Evolutionary conservation across 2,797 vertebrate species (phyloP).

Genomic region (Crenichthys baileyi): DNA sequence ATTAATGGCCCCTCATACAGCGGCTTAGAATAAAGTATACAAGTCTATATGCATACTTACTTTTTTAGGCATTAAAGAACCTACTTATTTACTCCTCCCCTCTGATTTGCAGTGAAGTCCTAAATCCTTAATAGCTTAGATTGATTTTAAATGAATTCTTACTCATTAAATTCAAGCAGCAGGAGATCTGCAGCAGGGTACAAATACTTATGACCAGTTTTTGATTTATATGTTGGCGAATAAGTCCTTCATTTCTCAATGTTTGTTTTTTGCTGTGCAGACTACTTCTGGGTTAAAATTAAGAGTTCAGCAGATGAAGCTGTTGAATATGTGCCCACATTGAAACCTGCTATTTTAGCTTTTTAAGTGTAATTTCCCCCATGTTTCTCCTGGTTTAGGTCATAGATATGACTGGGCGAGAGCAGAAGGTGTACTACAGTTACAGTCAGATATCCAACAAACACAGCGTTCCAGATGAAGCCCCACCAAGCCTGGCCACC

Average conservation of each 20-base stretch:
- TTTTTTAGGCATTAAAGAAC: neutral
- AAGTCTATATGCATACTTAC: neutral
- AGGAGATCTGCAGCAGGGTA: neutral
- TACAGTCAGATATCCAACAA: constrained; percentile 98
- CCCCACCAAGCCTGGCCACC: constrained; percentile 72
- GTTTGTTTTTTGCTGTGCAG: neutral
- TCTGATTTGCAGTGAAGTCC: neutral
- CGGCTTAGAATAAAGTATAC: neutral
- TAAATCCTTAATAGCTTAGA: neutral
- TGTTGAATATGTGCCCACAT: neutral
- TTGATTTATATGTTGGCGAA: neutral
- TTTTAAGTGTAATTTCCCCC: constrained; percentile 1
- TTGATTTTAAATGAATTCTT: neutral
- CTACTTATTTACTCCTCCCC: neutral
- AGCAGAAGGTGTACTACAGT: constrained; percentile 97
- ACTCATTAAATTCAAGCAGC: neutral
- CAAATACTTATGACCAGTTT: neutral
- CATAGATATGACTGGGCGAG: constrained; percentile 97
- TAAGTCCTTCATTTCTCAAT: neutral
- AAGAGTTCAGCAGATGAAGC: neutral
- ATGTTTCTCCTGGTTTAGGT: constrained; percentile 80
- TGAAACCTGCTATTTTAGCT: neutral
- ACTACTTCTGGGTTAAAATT: neutral
- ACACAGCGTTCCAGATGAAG: constrained; percentile 92
- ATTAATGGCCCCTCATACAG: neutral